These are phyloP conservation scores for Megalops cyprinoides DNA, from an alignment of 2,797 vertebrate species.

Conservation along the genomic window DNA sequence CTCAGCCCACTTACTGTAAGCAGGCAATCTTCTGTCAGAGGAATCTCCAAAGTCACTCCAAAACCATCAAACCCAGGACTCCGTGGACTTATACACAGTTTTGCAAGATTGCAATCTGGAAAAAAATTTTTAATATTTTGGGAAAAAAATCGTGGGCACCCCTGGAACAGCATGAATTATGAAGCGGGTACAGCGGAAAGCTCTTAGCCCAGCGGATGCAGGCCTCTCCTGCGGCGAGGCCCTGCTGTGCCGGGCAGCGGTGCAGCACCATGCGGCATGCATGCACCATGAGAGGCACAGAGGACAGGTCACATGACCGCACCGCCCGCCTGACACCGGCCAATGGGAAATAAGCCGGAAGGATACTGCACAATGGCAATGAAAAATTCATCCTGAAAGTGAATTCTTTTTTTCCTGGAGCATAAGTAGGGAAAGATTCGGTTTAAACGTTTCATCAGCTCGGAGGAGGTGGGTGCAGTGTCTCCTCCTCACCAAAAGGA, in stretches of 20 bases:
- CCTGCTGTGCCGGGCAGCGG: too few species aligned
- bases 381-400: not conserved
- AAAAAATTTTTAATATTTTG: not conserved
- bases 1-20: not conserved
- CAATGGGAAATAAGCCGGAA: not conserved
- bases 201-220: too few species aligned
- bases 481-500: not conserved
- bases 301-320: not conserved
- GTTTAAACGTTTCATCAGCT: not conserved
- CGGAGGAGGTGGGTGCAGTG: not conserved
- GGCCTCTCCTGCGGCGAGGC: too few species aligned
- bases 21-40: not conserved
- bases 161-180: not conserved
- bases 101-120: not conserved
- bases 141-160: not conserved
- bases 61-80: not conserved
- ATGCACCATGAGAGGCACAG: too few species aligned
- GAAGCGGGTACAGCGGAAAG: not conserved
- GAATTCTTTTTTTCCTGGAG: not conserved
- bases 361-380: not conserved
- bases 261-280: too few species aligned
- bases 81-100: not conserved
- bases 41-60: not conserved
- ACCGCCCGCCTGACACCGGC: not conserved
- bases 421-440: not conserved